Evolutionary conservation across 2,113 vertebrate genomes (phyloP).

Genomic region (Hippopotamus amphibius): DNA sequence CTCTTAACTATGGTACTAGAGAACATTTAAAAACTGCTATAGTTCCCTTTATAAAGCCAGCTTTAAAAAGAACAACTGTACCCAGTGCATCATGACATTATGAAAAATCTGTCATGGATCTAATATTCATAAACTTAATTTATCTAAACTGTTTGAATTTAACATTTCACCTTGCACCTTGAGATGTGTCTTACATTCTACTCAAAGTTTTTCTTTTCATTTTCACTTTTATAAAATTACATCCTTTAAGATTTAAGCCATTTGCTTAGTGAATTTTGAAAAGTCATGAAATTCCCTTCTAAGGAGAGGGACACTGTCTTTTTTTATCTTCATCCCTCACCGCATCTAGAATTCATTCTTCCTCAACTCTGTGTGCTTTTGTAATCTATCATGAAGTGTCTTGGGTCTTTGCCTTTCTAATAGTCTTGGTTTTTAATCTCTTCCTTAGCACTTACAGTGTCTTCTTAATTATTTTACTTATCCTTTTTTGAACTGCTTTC

Average conservation of each 20-base stretch:
- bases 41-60: background rate
- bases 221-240: background rate
- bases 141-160: background rate
- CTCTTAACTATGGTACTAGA: background rate
- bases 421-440: background rate
- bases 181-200: background rate
- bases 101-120: background rate
- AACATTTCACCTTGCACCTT: background rate
- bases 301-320: background rate
- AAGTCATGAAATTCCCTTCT: background rate
- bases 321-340: background rate
- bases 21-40: background rate
- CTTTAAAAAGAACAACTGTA: background rate
- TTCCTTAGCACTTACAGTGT: background rate
- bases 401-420: background rate
- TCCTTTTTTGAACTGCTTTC: background rate
- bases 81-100: background rate
- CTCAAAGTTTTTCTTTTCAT: background rate
- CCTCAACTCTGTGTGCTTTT: background rate
- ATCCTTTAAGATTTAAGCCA: background rate
- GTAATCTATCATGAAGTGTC: background rate
- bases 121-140: background rate
- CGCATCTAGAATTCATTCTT: background rate
- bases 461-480: slow-evolving; percentile 29
- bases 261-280: background rate